Percentiles rank a stretch among this genome's conserved stretches.
Evolutionary conservation across 2,888 invertebrate genomes (phyloP).

Genomic region (Lasioglossum villosulum): DNA sequence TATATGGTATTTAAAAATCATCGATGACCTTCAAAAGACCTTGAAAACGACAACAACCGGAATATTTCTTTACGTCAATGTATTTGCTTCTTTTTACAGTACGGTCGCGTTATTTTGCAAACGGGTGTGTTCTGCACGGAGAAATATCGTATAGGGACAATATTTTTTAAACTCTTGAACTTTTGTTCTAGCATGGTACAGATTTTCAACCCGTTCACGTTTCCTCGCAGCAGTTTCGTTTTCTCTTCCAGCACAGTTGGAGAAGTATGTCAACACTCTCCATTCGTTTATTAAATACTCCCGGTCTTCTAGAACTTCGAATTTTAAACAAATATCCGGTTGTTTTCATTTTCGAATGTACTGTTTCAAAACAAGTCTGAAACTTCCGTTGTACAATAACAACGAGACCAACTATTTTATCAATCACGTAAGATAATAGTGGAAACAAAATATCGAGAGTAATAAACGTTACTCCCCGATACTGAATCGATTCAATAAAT

Average conservation of each 20-base stretch:
- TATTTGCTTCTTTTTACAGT: too few relatives aligned
- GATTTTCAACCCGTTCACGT: neutral
- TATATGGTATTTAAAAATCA: too few relatives aligned
- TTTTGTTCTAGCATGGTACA: neutral
- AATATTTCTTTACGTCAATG: too few relatives aligned
- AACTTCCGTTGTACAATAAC: neutral
- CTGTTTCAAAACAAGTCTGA: neutral
- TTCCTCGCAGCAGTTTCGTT: neutral
- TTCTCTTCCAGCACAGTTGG: neutral
- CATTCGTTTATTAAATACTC: neutral
- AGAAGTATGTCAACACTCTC: neutral
- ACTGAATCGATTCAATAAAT: too few relatives aligned
- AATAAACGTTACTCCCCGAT: too few relatives aligned
- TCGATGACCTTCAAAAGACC: too few relatives aligned
- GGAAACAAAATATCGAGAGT: too few relatives aligned
- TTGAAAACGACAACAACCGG: too few relatives aligned
- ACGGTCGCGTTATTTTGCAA: too few relatives aligned
- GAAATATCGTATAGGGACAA: too few relatives aligned
- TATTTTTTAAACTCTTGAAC: neutral
- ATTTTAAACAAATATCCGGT: neutral
- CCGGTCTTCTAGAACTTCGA: neutral
- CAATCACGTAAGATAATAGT: too few relatives aligned
- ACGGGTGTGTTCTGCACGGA: too few relatives aligned
- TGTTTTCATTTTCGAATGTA: neutral
- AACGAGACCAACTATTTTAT: neutral